phyloP scores from a whole-genome alignment of 2,113 vertebrate species.

The Gadus macrocephalus region DNA sequence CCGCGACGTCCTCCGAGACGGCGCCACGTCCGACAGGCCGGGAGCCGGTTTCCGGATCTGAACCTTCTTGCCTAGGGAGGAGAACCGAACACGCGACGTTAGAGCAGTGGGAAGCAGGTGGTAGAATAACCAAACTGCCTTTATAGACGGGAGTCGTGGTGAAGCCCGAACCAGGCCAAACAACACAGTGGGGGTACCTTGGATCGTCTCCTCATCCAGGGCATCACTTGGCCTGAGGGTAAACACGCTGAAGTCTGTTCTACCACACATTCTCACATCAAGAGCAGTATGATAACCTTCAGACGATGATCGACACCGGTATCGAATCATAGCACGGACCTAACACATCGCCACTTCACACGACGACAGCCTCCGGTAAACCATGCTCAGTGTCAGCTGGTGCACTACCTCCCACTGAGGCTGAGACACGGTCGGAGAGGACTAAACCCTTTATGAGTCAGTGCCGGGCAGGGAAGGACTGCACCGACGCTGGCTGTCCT shows the following conservation, averaged over 20 bases:
- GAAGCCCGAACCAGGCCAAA: too few species aligned
- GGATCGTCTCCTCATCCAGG: too few species aligned
- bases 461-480: slow-evolving; percentile 12
- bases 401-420: slow-evolving; percentile 13
- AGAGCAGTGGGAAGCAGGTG: background rate
- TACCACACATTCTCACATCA: too few species aligned
- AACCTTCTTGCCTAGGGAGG: slow-evolving; percentile 85
- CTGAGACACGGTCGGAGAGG: slow-evolving; percentile 5
- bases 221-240: too few species aligned
- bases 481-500: background rate
- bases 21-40: slow-evolving; percentile 79
- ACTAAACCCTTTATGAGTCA: slow-evolving; percentile 17
- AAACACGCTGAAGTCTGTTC: too few species aligned
- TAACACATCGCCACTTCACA: slow-evolving; percentile 10
- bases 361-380: slow-evolving; percentile 17
- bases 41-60: slow-evolving; percentile 89
- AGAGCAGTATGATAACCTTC: too few species aligned
- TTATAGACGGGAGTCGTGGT: too few species aligned
- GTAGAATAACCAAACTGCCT: too few species aligned
- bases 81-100: background rate
- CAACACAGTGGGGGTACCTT: too few species aligned
- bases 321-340: too few species aligned
- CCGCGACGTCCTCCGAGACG: slow-evolving; percentile 82
- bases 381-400: slow-evolving; percentile 3
- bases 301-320: too few species aligned